A percentile compares a stretch with the other conserved stretches of the same genome.
Evolutionary conservation across 2,888 invertebrate species (phyloP).

Genomic region (Lepidocyrtoides sp.): DNA sequence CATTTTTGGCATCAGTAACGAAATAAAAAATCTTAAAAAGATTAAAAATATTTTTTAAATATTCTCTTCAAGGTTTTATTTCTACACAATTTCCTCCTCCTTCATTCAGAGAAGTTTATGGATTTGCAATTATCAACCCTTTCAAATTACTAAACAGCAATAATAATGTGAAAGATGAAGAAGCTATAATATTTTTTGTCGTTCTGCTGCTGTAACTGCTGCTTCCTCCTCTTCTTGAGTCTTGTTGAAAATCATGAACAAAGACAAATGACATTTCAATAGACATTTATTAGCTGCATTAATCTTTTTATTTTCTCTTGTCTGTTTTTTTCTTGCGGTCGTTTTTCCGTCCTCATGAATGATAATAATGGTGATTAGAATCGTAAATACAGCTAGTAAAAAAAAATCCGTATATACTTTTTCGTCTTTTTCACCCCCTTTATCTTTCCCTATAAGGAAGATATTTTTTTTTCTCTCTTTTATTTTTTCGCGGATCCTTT

Average conservation of each 20-base stretch:
- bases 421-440: conserved; percentile 2
- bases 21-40: conserved; percentile 29
- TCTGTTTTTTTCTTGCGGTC: conserved; percentile 1
- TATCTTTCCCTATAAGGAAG: background rate
- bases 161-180: conserved; percentile 36
- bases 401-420: background rate
- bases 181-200: conserved; percentile 52
- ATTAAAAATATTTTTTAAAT: no score
- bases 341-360: conserved; percentile 48
- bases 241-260: conserved; percentile 20
- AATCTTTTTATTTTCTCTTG: conserved; percentile 42
- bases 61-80: background rate
- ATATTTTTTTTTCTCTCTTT: background rate
- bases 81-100: background rate
- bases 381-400: background rate
- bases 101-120: conserved; percentile 70
- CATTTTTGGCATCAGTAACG: conserved; percentile 62
- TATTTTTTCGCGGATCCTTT: background rate
- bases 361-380: conserved; percentile 40
- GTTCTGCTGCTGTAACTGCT: no score
- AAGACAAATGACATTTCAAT: conserved; percentile 78
- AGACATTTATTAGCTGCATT: conserved; percentile 71
- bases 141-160: conserved; percentile 50
- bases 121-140: conserved; percentile 69
- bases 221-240: background rate